Evolutionary conservation across 2,888 invertebrate species (phyloP), one percentile per base, ranked within the genome.

Genomic region (Punctoribates punctum): DNA sequence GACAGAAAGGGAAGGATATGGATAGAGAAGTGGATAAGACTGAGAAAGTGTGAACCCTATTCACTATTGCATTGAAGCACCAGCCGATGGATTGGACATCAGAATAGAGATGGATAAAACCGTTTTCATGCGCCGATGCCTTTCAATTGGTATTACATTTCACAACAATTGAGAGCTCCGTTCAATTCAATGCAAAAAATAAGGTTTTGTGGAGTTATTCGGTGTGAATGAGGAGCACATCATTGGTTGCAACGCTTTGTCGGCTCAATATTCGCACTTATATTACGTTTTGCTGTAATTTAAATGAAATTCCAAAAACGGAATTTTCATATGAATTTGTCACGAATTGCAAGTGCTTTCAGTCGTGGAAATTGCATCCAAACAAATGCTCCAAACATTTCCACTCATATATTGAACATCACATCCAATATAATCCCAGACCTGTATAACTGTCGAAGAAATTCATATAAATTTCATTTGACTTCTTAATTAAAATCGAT

Each of bases 241-340:
- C 60, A 60, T 27, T 60, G 8, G 27, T 23, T 17, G 13, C 60
- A 13, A 25, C 2, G 13, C 34, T 9, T 60, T 27, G 60, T 54
- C n/a, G n/a, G 48, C 57, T 57, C 20, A 23, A 27, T 60, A 13
- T 23, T 27, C 3, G 25, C 13, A 4, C 17, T 27, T 2, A 60
- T 25, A 60, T 27, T 11, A 60, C 1, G 27, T 34, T 60, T 17
- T 54, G 6, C 54, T 54, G 20, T 27, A 27, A 25, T 27, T 60
- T 27, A 27, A 60, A 60, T 25, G 17, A 11, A 27, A 60, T 60
- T 60, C 17, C n/a, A 17, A 11, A 8, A 29, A 67, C n/a, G 1
- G n/a, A 67, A 38, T 67, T 67, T 67, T 34, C 15, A 34, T 67
- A 67, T 67, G n/a, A 67, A 67, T 67, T 67, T 23, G 62, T 67